A percentile compares a stretch with the other conserved stretches of the same genome.
Evolutionary conservation across 2,888 invertebrate species (phyloP).

Genomic region (Euclidia mi): DNA sequence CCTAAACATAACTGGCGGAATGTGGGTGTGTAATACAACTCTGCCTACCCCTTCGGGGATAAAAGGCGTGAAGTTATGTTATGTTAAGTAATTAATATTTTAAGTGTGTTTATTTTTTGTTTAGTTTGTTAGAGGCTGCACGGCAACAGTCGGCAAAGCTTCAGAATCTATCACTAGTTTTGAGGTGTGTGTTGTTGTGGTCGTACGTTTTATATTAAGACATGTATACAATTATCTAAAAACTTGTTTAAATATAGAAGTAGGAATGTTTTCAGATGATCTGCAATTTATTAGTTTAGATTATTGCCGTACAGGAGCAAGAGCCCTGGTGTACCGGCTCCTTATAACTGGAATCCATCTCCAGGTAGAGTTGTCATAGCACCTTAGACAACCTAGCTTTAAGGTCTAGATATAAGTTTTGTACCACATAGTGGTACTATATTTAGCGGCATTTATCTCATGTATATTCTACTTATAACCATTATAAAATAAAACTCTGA

Average conservation of each 20-base stretch:
- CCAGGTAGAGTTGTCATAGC: conserved; percentile 20
- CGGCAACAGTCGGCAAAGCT: conserved; percentile 31
- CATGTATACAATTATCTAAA: conserved; percentile 17
- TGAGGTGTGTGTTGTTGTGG: conserved; percentile 39
- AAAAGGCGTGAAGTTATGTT: too few species aligned
- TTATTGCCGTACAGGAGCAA: conserved; percentile 19
- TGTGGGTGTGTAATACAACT: too few species aligned
- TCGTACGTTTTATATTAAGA: conserved; percentile 9
- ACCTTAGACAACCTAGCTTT: conserved; percentile 17
- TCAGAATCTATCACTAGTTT: conserved; percentile 10
- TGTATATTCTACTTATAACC: conserved; percentile 6
- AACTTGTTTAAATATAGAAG: conserved; percentile 26
- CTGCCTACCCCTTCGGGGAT: too few species aligned
- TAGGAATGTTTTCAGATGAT: conserved; percentile 53
- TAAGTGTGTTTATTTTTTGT: conserved; percentile 3
- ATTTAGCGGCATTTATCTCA: conserved; percentile 21
- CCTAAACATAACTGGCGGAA: too few species aligned
- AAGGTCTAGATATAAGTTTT: conserved; percentile 25
- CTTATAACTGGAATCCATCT: conserved; percentile 20
- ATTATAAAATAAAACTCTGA: conserved; percentile 37
- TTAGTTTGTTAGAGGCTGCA: conserved; percentile 16
- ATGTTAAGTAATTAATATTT: neutral
- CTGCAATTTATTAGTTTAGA: conserved; percentile 48
- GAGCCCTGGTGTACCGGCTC: conserved; percentile 20
- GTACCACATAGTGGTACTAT: conserved; percentile 45